Conservation (phyloP, 2,888 invertebrate species). For the Troides oblongomaculatus region DNA sequence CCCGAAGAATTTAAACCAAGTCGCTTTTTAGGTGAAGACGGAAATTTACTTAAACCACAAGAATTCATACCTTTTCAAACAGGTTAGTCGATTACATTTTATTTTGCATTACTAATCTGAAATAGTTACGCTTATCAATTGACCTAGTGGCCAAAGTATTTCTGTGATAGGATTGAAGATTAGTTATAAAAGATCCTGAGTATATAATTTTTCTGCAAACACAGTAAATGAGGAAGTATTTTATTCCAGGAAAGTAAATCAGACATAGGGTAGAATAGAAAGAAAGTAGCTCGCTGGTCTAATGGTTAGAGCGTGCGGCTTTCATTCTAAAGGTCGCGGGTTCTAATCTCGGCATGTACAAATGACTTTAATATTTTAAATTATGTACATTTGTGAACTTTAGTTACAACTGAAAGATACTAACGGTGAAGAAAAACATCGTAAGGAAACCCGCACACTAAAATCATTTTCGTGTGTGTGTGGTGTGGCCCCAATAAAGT, state of each 20-base stretch:
- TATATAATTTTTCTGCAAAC: neutral
- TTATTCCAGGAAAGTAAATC: neutral
- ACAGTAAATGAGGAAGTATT: neutral
- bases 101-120: neutral
- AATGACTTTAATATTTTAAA: too few relatives aligned
- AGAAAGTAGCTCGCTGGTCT: too few relatives aligned
- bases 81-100: slow-evolving; percentile 68
- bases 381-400: too few relatives aligned
- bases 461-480: too few relatives aligned
- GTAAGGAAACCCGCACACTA: too few relatives aligned
- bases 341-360: too few relatives aligned
- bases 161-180: neutral
- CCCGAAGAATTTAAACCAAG: slow-evolving; percentile 85
- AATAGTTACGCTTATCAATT: neutral
- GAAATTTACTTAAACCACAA: slow-evolving; percentile 81
- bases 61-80: slow-evolving; percentile 91
- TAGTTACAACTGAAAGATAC: too few relatives aligned
- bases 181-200: neutral
- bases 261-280: neutral
- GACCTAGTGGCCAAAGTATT: neutral
- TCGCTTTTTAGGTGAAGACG: slow-evolving; percentile 84
- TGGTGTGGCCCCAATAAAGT: too few relatives aligned
- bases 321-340: too few relatives aligned
- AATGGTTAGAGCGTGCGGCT: too few relatives aligned
- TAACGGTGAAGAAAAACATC: too few relatives aligned